Base-by-base conservation (phyloP, 2,113 vertebrate genomes). In the Acanthochromis polyacanthus region DNA sequence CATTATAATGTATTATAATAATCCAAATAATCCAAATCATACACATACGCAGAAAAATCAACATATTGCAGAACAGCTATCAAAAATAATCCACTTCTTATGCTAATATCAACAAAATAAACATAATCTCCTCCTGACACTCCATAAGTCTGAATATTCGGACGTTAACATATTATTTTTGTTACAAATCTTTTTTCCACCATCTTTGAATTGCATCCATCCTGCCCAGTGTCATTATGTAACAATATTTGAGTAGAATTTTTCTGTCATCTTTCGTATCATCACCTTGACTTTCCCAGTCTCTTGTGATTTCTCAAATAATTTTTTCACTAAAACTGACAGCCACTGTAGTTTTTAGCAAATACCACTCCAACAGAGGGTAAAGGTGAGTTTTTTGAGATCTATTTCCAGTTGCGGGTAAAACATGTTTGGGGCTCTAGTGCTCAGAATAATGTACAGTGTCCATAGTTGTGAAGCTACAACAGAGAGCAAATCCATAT, bases 21-120 rank as follows among this genome's bases (percentile, higher is more conserved):
- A 92, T 92, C 92, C 87, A 80, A 87, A 90, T 90, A 91, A 93
- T 93, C 92, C 87, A 81, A 89, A 87, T 78, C 78, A 70, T 30
- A 91, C 71, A 79, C 61, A 84, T 69, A 89, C 80, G 81, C 81
- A 5, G 73, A 84, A 71, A 89, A 91, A 40, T 71, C 81, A 63
- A 72, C 45, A 82, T 82, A 83, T 85, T 75, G 83, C 72, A 85
- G 88, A 60, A 65, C 73, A 81, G 80, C 74, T 71, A 68, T 86
- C 74, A 72, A 87, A 89, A 83, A 79, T 88, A 91, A 91, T 91
- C 91, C 62, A 88, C 84, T 82, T 83, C 70, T 82, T 84, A 90
- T 56, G 66, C 76, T 46, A 43, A 91, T 78, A 81, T 87, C 83
- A 90, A 86, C 75, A 88, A 82, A 78, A 85, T 78, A 50, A 84